Base-by-base conservation (phyloP, 2,888 invertebrate species). In the Sphaerophoria taeniata region DNA sequence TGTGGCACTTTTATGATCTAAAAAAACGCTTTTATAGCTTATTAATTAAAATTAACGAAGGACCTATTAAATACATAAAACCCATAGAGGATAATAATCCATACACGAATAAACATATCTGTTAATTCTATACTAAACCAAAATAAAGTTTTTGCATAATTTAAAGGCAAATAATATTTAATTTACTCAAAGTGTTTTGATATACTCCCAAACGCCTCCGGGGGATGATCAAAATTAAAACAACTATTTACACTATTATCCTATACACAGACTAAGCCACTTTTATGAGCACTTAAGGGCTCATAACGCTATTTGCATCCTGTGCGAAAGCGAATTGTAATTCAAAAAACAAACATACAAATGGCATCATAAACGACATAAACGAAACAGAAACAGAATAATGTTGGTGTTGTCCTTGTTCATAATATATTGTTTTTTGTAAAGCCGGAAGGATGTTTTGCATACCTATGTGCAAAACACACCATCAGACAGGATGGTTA, bases 31-130 rank as follows among this genome's bases (percentile, higher is more conserved):
- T 43, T 43, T 43, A 6, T 43, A 67, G 49, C 67, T 75, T 49
- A 61, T 45, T 61, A 61, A 58, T 39, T 43, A 43, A 16, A 67
- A 74, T 65, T 74, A 55, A 56, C 58, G 43, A 43, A 43, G 43
- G 9, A 39, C 9, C 9, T 39, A 2, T 39, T 7, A 51, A n/a
- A 24, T 12, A 1, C 4, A 16, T 60, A 4, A 60, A 43, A 39
- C 39, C 43, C 12, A 43, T 2, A 0, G 6, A 0, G 0, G 24
- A 31, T n/a, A 43, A 43, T 43, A 43, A 60, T 0, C 24, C 43
- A 43, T 43, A 4, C 3, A 49, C n/a, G 11, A 14, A 5, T 2
- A 0, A 1, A 14, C 14, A 43, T 7, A 43, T 24, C 24, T 24
- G 6, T 1, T 16, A 11, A 39, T 39, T 9, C 39, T 58, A 24